Base-by-base conservation (phyloP, 1,140 invertebrate species). In the Metaphire vulgaris region DNA sequence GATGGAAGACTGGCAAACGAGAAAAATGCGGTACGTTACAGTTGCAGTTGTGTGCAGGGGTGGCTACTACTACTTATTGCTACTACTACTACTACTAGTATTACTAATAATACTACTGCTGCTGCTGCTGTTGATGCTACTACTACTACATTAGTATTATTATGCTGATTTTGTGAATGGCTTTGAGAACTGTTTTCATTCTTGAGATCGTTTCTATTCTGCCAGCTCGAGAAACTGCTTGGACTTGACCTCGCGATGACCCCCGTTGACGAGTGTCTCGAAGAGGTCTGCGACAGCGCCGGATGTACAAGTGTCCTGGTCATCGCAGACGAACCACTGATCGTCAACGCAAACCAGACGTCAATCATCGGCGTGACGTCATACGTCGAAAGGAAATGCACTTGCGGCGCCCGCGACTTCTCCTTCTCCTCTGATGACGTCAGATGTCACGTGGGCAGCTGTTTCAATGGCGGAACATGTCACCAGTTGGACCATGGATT, bases 201-300 rank as follows among this genome's bases (percentile, higher is more conserved):
- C n/a, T n/a, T n/a, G n/a, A n/a, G n/a, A n/a, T n/a, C n/a, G n/a
- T n/a, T 56, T 56, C 21, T 56, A 6, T 56, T 6, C 81, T 82
- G 80, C 74, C 75, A 92, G 90, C 96, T 98, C 85, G 95, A 97
- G 87, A 90, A 91, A 80, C 91, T 92, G 79, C 92, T 97, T 6
- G 95, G 95, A 31, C 93, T 98, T 69, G 95, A 96, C 81, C 96
- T 99, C 65, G 95, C 93, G 1, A 97, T 97, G 95, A 94, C 98
- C 1, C 95, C 94, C 74, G 98, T 99, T 79, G 95, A 99, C 82
- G 95, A 98, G 87, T 99, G 97, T 86, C 87, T 97, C 87, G 95
- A 97, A 83, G 92, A 94, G 82, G 92, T 92, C 87, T 98, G 96
- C 86, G 95, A 97, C 86, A 94, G 93, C 6, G 83, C 81, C 26